Percentiles rank a stretch among this genome's conserved stretches.
These are phyloP conservation scores for Agrotis segetum DNA, from an alignment of 2,888 invertebrate genomes.

Conservation along the genomic window DNA sequence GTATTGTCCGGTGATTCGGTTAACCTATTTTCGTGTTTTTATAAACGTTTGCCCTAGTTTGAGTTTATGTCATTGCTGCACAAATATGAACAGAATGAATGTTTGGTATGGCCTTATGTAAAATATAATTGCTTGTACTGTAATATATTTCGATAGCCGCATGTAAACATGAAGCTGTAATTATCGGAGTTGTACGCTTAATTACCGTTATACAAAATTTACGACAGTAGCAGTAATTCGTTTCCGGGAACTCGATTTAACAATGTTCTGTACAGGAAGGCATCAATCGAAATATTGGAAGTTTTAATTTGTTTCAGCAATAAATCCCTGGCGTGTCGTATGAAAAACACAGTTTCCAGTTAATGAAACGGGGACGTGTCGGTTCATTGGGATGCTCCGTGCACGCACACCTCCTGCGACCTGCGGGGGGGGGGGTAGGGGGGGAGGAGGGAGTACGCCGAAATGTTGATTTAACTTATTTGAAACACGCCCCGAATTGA, in stretches of 20 bases:
- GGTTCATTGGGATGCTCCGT: conserved; percentile 60
- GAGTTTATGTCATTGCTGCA: conserved; percentile 5
- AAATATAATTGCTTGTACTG: conserved; percentile 3
- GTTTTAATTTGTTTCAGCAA: conserved; percentile 68
- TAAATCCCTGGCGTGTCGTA: conserved; percentile 68
- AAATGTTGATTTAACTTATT: conserved; percentile 70
- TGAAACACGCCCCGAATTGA: conserved; percentile 66
- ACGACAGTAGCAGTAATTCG: conserved; percentile 35
- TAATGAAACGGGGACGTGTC: conserved; percentile 64
- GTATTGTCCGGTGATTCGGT: conserved; percentile 62
- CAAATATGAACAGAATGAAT: conserved; percentile 12
- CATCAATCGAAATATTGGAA: conserved; percentile 65
- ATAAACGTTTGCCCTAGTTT: conserved; percentile 51
- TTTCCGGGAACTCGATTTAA: conserved; percentile 51
- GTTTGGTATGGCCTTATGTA: background rate
- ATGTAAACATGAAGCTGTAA: conserved; percentile 17
- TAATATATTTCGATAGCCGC: conserved; percentile 1
- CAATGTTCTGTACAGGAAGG: conserved; percentile 56
- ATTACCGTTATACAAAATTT: conserved; percentile 42
- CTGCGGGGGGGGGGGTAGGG: conserved; percentile 4
- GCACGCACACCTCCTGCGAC: conserved; percentile 41
- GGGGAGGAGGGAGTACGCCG: conserved; percentile 6
- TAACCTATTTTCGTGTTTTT: conserved; percentile 60
- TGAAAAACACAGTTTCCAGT: conserved; percentile 65
- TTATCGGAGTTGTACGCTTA: conserved; percentile 31